A percentile compares a stretch with the other conserved stretches of the same genome.
These are phyloP conservation scores for Actinopyga echinites DNA, from an alignment of 53 echinoderm and acorn worm genomes.

Conservation along the genomic window DNA sequence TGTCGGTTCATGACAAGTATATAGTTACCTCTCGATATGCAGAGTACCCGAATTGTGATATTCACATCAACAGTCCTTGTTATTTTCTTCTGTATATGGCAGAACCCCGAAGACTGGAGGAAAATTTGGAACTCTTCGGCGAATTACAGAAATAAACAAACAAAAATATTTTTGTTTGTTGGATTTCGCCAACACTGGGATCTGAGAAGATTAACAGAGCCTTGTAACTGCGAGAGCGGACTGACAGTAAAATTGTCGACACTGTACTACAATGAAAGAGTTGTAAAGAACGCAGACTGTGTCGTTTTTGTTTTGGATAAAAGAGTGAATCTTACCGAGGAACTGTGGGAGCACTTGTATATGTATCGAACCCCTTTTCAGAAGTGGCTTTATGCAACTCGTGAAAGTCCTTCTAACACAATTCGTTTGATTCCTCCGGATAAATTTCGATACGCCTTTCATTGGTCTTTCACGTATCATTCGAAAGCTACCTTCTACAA, in stretches of 20 bases:
- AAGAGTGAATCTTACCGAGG: background rate
- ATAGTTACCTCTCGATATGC: too few relatives aligned
- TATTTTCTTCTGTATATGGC: too few relatives aligned
- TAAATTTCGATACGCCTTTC: background rate
- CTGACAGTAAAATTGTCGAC: background rate
- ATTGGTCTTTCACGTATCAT: conserved; percentile 38
- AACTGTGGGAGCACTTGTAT: background rate
- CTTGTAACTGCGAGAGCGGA: background rate
- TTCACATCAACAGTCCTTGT: too few relatives aligned
- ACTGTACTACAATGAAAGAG: background rate
- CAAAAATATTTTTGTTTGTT: conserved; percentile 18
- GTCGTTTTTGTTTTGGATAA: background rate
- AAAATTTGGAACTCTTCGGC: too few relatives aligned
- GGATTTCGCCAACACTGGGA: conserved; percentile 19
- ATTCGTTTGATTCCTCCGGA: background rate
- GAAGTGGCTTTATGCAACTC: background rate
- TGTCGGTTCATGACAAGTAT: too few relatives aligned
- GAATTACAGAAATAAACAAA: too few relatives aligned
- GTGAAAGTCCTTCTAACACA: conserved; percentile 10
- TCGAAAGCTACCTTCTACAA: background rate
- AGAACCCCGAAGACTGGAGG: too few relatives aligned
- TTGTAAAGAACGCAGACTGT: background rate
- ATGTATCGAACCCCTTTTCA: background rate
- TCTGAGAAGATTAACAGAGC: background rate
- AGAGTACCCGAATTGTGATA: too few relatives aligned